Percentiles rank a stretch among this genome's conserved stretches.
Evolutionary conservation across 2,113 vertebrate species (phyloP).

Genomic region (Mastomys coucha): DNA sequence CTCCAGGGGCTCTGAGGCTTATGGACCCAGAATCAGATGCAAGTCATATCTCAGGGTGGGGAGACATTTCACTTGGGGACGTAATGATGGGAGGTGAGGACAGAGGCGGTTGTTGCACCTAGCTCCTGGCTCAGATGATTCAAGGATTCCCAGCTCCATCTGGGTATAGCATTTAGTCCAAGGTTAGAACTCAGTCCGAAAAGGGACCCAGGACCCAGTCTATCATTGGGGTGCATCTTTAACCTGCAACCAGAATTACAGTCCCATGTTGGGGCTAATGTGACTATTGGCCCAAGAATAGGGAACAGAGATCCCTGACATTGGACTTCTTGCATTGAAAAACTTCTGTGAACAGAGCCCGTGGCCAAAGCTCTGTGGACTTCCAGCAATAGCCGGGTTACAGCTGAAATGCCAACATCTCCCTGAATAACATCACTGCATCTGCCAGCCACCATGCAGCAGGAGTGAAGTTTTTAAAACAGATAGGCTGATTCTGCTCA

Average conservation of each 20-base stretch:
- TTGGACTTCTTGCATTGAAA: not conserved
- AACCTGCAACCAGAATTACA: not conserved
- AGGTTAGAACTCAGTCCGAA: not conserved
- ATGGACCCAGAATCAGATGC: rapidly evolving
- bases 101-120: not conserved
- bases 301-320: not conserved
- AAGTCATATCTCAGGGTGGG: not conserved
- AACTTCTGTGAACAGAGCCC: not conserved
- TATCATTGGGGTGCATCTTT: not conserved
- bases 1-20: not conserved
- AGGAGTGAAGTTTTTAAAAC: not conserved
- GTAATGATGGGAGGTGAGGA: no score
- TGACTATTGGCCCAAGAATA: not conserved
- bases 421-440: no score
- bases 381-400: rapidly evolving
- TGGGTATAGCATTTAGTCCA: not conserved
- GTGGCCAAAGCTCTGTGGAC: not conserved
- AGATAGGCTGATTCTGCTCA: rapidly evolving
- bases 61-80: not conserved
- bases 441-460: not conserved
- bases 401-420: not conserved
- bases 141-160: no score
- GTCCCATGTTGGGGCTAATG: not conserved
- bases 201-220: not conserved
- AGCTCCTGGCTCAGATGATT: rapidly evolving